Base-by-base conservation (phyloP, 1,140 invertebrate genomes). In the Hestina assimilis region DNA sequence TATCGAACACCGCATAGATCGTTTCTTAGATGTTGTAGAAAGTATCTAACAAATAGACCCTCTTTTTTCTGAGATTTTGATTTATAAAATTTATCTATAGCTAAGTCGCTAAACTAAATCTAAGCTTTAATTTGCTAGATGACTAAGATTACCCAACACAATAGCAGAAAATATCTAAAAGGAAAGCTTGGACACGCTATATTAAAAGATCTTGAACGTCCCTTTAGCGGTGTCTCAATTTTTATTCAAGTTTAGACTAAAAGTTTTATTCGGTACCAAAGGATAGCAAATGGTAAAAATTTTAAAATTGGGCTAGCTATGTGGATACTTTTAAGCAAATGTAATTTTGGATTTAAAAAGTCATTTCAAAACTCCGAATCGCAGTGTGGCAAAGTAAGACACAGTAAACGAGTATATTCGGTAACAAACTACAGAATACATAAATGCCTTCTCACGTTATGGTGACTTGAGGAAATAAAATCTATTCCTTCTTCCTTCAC, bases 221-320 rank as follows among this genome's bases (percentile, higher is more conserved):
- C 46, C 41, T 57, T 56, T 53, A 43, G 47, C 40, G 50, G 59
- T 33, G 59, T 67, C 63, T 79, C 70, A 70, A 74, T 73, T 74
- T 76, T 65, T 67, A 70, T 75, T 63, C 70, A 59, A 52, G 76
- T 79, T 83, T 75, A 77, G 58, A 75, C 48, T 74, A 59, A 79
- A 80, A 80, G 69, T 81, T 75, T 62, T 61, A 65, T 69, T 68
- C 35, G 55, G 11, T 66, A 45, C 47, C 56, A 59, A 58, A 55
- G 46, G 21, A 20, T 35, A 33, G 21, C 29, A 60, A 56, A 59
- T 57, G 33, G 31, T 55, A 40, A 64, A 61, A 61, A 47, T 45
- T 55, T 52, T 52, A 24, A 59, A 63, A 59, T 47, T 56, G 47
- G 42, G 56, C 28, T 21, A 17, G 19, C 26, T 9, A 42, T 42